Evolutionary conservation across 1,140 invertebrate genomes (phyloP), one percentile per base, ranked within the genome.

Genomic region (Teleogryllus occipitalis): DNA sequence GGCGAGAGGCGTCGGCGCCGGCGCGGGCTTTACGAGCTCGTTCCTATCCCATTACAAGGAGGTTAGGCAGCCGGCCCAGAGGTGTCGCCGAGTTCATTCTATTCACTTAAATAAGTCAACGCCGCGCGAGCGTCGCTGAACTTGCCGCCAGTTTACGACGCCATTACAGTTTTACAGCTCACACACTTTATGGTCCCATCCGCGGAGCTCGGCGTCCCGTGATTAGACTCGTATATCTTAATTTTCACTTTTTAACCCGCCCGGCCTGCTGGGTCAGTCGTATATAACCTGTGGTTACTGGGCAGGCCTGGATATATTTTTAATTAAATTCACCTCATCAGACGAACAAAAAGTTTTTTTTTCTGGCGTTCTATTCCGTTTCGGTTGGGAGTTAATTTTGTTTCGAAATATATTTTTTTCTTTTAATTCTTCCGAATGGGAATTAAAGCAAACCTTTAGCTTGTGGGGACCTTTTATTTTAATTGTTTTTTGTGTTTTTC

Each of bases 211-310:
- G 18, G 10, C 18, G 54, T 65, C 18, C 54, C 54, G 54, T 65
- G 54, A 65, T 65, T 65, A 65, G 54, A 65, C 54, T 65, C 54
- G 54, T 65, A 65, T 65, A 65, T 65, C 54, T 65, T 65, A 65
- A 65, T 65, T 65, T 65, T 65, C 54, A 65, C 2, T 65, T 65
- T 65, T 65, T 65, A 65, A 65, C 54, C 54, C 54, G 54, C 10
- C 54, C 54, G 10, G 10, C 18, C 54, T 65, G 10, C 54, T 18
- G 10, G 10, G 54, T 18, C 54, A 65, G 54, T 65, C 54, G 54
- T 65, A 14, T 65, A 65, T 65, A 65, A 65, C 54, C 54, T 65
- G 54, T 7, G 18, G 54, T 65, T 65, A 65, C 54, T 65, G 18
- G 54, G 10, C 18, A 14, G 10, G 54, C 54, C 10, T 14, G 54